Conservation (phyloP, 2,797 vertebrate species). For the Scolopax rusticola region DNA sequence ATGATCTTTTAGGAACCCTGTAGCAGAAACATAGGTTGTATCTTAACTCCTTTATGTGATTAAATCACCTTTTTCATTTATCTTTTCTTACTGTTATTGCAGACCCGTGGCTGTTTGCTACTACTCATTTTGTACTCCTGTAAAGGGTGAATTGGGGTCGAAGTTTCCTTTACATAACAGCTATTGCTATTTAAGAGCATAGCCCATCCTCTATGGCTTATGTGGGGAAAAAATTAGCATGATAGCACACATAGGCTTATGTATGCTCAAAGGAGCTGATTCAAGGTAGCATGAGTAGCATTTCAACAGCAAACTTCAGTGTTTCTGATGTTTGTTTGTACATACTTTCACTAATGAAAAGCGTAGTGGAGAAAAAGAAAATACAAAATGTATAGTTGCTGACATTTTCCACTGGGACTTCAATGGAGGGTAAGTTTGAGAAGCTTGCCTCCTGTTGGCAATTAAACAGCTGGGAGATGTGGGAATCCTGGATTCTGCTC, state of each 20-base stretch:
- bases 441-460: background rate
- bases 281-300: background rate
- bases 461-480: background rate
- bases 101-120: background rate
- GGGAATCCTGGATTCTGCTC: background rate
- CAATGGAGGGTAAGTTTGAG: background rate
- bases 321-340: background rate
- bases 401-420: background rate
- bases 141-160: background rate
- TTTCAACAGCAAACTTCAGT: background rate
- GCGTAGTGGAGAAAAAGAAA: background rate
- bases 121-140: background rate
- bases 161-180: background rate
- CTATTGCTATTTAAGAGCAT: background rate
- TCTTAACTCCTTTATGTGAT: background rate
- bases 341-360: background rate
- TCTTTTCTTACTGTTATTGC: background rate
- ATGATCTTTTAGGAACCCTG: background rate
- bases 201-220: background rate
- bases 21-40: background rate
- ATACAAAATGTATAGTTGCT: background rate
- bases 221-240: background rate
- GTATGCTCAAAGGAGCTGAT: background rate
- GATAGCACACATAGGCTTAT: background rate
- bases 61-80: background rate